Base-by-base conservation (phyloP, 2,797 vertebrate species). In the Pangasius krempfi region DNA sequence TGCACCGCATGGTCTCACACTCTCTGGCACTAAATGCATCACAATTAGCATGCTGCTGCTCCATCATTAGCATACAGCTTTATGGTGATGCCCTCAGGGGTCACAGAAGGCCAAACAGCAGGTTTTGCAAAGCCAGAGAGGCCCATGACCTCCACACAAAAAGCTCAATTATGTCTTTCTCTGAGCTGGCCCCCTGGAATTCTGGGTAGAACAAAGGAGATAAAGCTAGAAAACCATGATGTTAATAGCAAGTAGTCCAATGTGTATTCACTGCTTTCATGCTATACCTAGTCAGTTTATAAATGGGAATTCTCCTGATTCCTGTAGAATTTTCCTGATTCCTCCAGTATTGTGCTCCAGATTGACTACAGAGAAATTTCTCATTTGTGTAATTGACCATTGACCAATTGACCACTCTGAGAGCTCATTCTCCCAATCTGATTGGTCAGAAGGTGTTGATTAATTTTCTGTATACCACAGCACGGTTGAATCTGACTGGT, bases 91-190 rank as follows among this genome's bases (percentile, higher is more conserved):
- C 76, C 87, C 80, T n/a, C 75, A 88, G 54, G 47, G 87, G 94
- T 94, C 94, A 94, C 91, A 90, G 89, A 94, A 91, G 93, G 94
- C 94, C 94, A 94, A 92, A 92, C n/a, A 91, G 91, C 93, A 92
- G 92, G 90, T 58, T 85, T 33, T 79, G 47, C 47, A 85, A 64
- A 79, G 80, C 83, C 68, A 73, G 52, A 87, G 87, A 90, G 92
- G 91, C 94, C 92, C 56, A 84, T 94, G 94, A 95, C 95, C 94
- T 95, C 94, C 93, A 93, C 93, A 85, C 33, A 73, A 85, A 85
- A 73, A 73, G 20, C 68, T 85, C 52, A 73, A 37, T 56, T 73
- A 20, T 56, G 58, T 81, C 76, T 81, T 80, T 87, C 60, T 87
- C 86, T 87, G 8, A 64, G 60, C 30, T 27, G 84, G 47, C 52